phyloP scores from a whole-genome alignment of 2,797 vertebrate genomes.

The Rhabdophis nuchalis region DNA sequence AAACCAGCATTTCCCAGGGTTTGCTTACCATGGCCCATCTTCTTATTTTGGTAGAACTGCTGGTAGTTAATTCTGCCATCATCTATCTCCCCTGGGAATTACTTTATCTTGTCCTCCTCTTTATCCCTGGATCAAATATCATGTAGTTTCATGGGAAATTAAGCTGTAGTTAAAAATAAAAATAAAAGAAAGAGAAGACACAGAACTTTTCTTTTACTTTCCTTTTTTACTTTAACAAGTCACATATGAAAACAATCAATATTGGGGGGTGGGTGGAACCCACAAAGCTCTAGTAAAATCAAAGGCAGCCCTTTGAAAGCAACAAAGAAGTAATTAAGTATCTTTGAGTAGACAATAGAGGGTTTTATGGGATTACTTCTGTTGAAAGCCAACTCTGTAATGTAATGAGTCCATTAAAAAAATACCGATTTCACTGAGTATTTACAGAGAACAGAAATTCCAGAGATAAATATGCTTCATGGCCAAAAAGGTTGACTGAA shows the following conservation, averaged over 20 bases:
- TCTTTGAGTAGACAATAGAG: background rate
- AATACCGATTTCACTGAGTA: background rate
- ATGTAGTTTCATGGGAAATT: background rate
- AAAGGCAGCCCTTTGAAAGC: background rate
- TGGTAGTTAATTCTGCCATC: background rate
- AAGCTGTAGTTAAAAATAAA: background rate
- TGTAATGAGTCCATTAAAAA: background rate
- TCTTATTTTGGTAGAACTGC: background rate
- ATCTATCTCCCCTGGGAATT: background rate
- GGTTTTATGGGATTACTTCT: background rate
- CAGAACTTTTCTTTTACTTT: background rate
- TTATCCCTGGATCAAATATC: background rate
- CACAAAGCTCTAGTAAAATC: background rate
- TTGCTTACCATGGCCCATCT: background rate
- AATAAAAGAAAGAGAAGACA: background rate
- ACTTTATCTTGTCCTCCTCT: background rate
- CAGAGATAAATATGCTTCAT: background rate
- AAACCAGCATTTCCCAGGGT: background rate
- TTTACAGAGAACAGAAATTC: background rate
- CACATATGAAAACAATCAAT: background rate
- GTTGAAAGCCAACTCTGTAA: background rate
- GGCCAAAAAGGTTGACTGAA: background rate
- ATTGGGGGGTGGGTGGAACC: accelerated
- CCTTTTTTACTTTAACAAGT: background rate
- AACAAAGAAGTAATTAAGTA: background rate